These are phyloP conservation scores for Aphelinus certus DNA, from an alignment of 1,140 invertebrate species.

Conservation along the genomic window DNA sequence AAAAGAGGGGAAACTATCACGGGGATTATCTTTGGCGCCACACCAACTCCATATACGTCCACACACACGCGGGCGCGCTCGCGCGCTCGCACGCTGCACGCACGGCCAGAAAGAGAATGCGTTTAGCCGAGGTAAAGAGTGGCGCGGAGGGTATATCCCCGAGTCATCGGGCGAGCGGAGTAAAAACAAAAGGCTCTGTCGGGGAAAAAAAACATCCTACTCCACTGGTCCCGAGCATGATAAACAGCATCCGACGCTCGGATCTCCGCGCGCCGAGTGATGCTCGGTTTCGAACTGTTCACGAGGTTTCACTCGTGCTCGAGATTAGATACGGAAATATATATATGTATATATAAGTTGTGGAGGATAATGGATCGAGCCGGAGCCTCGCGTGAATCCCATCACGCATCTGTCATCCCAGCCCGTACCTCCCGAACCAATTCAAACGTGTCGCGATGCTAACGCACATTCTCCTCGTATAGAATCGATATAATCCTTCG, in stretches of 20 bases:
- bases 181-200: conserved; percentile 48
- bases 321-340: no score
- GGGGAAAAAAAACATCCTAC: conserved; percentile 40
- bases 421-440: no score
- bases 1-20: conserved; percentile 59
- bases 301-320: no score
- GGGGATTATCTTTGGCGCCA: conserved; percentile 63
- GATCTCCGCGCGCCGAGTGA: conserved; percentile 12
- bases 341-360: no score
- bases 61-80: conserved; percentile 37
- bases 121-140: neutral
- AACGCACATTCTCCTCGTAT: no score
- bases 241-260: conserved; percentile 4
- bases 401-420: no score
- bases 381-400: no score
- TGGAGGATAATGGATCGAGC: no score
- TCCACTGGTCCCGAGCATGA: neutral
- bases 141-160: conserved; percentile 10
- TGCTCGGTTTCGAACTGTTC: conserved; percentile 1
- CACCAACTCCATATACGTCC: conserved; percentile 52
- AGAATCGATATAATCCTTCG: no score
- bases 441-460: no score
- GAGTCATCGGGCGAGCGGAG: conserved; percentile 18
- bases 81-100: neutral
- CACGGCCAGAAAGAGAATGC: conserved; percentile 12